Conservation (phyloP, 1,140 invertebrate genomes). For the Temnothorax curvispinosus region DNA sequence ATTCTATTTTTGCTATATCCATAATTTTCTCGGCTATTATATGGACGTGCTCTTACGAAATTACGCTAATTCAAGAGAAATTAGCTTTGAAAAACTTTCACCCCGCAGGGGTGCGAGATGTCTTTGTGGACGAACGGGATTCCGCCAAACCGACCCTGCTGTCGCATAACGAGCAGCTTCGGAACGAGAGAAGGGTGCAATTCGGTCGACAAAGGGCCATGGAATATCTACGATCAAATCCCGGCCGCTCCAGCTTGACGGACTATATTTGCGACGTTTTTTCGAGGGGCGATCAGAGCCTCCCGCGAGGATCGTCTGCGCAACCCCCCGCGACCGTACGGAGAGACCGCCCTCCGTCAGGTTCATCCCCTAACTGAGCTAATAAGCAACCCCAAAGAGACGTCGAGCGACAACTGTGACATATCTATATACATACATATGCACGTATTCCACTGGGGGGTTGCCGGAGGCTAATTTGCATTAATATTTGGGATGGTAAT, state of each 20-base stretch:
- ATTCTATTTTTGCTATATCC: background rate
- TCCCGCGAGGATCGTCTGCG: slow-evolving; percentile 57
- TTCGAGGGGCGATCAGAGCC: slow-evolving; percentile 65
- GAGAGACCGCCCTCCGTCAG: slow-evolving; percentile 43
- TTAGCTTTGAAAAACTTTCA: slow-evolving; percentile 34
- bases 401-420: slow-evolving; percentile 70
- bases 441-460: slow-evolving; percentile 49
- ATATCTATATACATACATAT: slow-evolving; percentile 56
- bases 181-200: slow-evolving; percentile 64
- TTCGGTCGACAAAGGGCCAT: slow-evolving; percentile 43
- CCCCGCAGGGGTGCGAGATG: slow-evolving; percentile 15
- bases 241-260: slow-evolving; percentile 57
- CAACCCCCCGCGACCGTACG: slow-evolving; percentile 15
- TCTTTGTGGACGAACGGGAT: slow-evolving; percentile 51
- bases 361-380: slow-evolving; percentile 78
- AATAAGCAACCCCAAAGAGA: slow-evolving; percentile 82
- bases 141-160: slow-evolving; percentile 18
- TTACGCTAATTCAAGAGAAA: slow-evolving; percentile 13
- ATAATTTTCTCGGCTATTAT: background rate
- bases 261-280: slow-evolving; percentile 80
- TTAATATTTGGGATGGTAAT: slow-evolving; percentile 84
- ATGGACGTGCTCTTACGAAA: background rate
- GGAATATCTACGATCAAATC: slow-evolving; percentile 78
- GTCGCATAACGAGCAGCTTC: slow-evolving; percentile 34
- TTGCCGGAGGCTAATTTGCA: slow-evolving; percentile 75